A percentile compares a stretch with the other conserved stretches of the same genome.
These are phyloP conservation scores for Latheticus oryzae DNA, from an alignment of 2,888 invertebrate genomes.

Conservation along the genomic window DNA sequence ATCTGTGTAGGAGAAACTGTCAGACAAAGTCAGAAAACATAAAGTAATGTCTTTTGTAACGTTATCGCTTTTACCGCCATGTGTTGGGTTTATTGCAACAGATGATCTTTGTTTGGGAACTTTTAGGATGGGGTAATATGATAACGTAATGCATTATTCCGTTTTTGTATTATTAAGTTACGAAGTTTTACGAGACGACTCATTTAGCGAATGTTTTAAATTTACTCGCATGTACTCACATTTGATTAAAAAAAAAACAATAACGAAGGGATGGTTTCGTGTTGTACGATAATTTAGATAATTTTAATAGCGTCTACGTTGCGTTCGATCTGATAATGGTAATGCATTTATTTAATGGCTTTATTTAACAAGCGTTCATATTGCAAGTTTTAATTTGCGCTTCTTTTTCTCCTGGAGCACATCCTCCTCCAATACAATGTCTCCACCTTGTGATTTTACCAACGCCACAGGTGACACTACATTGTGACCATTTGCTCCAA, in stretches of 20 bases:
- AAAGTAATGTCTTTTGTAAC: conserved; percentile 15
- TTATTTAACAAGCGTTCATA: conserved; percentile 60
- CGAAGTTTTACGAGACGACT: conserved; percentile 1
- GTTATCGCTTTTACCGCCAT: conserved; percentile 10
- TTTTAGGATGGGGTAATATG: conserved; percentile 7
- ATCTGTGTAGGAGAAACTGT: not conserved
- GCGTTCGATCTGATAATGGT: too few species aligned
- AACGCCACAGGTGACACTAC: conserved; percentile 66
- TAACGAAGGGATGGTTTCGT: conserved; percentile 1
- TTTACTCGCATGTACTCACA: conserved; percentile 1
- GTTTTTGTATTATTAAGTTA: conserved; percentile 17
- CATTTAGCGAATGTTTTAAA: not conserved
- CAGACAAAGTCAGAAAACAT: conserved; percentile 11
- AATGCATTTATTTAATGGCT: conserved; percentile 10
- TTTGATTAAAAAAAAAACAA: conserved; percentile 1
- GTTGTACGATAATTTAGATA: not conserved
- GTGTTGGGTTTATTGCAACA: conserved; percentile 10
- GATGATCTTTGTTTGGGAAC: conserved; percentile 4
- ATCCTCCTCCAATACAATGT: conserved; percentile 66
- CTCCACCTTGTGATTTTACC: conserved; percentile 66
- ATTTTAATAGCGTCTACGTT: too few species aligned
- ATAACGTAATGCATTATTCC: conserved; percentile 5
- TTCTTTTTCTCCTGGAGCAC: conserved; percentile 67
- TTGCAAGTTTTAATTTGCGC: conserved; percentile 68
- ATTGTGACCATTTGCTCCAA: conserved; percentile 67